A percentile compares a stretch with the other conserved stretches of the same genome.
Conservation (phyloP, 2,797 vertebrate genomes). For the Artibeus lituratus region DNA sequence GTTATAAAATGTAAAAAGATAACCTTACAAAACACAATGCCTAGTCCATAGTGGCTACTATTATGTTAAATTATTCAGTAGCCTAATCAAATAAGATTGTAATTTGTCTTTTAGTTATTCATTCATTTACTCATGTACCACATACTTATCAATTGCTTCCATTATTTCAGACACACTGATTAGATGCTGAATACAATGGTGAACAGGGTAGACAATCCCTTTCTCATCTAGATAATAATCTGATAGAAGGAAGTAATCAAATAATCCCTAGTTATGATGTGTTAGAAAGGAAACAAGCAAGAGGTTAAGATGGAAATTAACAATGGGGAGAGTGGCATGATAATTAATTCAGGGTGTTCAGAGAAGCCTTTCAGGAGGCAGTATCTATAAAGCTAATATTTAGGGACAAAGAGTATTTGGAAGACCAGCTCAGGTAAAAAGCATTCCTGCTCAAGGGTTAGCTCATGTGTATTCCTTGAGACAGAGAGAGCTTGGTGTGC, state of each 20-base stretch:
- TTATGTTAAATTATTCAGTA: neutral
- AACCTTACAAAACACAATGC: neutral
- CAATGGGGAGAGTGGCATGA: neutral
- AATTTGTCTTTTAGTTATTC: neutral
- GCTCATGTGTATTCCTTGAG: neutral
- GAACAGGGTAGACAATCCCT: neutral
- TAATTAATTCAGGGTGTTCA: neutral
- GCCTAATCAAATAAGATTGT: neutral
- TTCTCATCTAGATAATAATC: neutral
- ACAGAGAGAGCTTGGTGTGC: neutral
- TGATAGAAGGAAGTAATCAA: neutral
- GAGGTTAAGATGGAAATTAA: neutral
- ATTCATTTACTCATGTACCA: neutral
- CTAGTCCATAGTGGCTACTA: neutral
- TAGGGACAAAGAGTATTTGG: neutral
- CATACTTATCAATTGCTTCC: neutral
- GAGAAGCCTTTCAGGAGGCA: neutral
- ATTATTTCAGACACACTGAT: neutral
- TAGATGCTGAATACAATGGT: neutral
- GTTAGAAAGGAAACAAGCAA: neutral
- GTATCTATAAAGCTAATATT: neutral
- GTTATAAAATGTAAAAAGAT: neutral
- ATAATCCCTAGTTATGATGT: neutral
- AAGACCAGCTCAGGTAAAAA: neutral
- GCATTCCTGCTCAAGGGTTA: neutral